Percentiles rank a stretch among this genome's conserved stretches.
phyloP scores from a whole-genome alignment of 2,113 vertebrate species.

The Anas platyrhynchos region DNA sequence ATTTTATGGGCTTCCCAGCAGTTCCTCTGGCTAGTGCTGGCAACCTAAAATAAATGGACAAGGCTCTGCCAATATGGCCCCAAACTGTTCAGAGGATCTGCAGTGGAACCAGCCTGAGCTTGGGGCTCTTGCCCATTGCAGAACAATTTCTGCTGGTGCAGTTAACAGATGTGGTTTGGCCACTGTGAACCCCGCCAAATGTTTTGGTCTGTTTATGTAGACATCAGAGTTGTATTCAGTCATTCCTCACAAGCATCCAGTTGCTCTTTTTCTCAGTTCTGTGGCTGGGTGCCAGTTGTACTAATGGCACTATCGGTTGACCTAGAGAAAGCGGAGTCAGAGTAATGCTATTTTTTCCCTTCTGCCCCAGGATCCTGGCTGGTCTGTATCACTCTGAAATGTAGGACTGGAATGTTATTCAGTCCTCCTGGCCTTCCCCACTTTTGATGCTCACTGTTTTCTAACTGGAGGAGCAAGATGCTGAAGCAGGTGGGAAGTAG shows the following conservation, averaged over 20 bases:
- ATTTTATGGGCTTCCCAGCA: conserved; percentile 40
- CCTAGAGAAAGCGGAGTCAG: neutral
- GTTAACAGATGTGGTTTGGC: neutral
- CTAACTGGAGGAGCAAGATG: neutral
- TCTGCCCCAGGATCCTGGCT: neutral
- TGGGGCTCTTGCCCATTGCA: neutral
- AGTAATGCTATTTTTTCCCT: neutral
- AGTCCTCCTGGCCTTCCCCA: neutral
- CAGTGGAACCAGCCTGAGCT: neutral
- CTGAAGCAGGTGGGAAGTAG: neutral
- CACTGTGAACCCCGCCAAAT: neutral
- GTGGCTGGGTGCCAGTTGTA: neutral
- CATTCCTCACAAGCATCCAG: neutral
- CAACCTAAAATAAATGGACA: neutral
- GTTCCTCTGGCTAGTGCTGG: neutral
- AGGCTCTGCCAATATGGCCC: neutral
- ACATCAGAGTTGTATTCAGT: neutral
- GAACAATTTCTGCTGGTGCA: neutral
- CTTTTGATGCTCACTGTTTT: rapidly evolving
- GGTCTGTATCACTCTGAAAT: neutral
- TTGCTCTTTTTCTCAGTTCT: neutral
- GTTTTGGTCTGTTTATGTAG: conserved; percentile 22
- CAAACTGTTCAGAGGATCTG: conserved; percentile 16
- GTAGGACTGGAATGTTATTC: neutral
- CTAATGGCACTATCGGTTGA: conserved; percentile 8